These are phyloP conservation scores for Ips nitidus DNA, from an alignment of 1,140 invertebrate species.

Conservation along the genomic window DNA sequence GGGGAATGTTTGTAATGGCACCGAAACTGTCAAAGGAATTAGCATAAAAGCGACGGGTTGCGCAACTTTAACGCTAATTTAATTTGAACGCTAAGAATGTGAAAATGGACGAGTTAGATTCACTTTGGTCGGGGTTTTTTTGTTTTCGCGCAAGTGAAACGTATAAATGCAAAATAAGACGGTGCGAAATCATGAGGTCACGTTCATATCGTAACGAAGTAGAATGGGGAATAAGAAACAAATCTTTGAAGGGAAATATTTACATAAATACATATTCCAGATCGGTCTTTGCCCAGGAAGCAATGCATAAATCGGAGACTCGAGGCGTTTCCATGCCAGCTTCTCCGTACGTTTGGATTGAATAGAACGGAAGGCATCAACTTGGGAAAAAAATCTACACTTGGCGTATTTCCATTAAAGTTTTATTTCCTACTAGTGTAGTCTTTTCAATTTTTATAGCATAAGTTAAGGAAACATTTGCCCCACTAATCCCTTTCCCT, in stretches of 20 bases:
- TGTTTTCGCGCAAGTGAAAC: no score
- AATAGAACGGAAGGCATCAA: conserved; percentile 3
- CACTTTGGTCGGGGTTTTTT: background rate
- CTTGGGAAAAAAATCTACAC: no score
- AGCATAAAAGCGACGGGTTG: conserved; percentile 20
- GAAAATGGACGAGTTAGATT: conserved; percentile 16
- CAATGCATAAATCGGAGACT: conserved; percentile 28
- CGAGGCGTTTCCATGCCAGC: conserved; percentile 2
- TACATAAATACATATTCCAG: conserved; percentile 33
- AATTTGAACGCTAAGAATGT: conserved; percentile 28
- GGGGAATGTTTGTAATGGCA: conserved; percentile 13
- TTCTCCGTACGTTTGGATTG: conserved; percentile 8
- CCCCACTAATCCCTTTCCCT: background rate
- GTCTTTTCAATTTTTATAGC: no score
- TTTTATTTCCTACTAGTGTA: no score
- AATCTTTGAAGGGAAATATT: conserved; percentile 29
- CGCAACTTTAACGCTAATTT: conserved; percentile 24
- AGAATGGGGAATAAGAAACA: conserved; percentile 24
- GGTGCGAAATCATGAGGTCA: no score
- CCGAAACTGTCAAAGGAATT: conserved; percentile 26
- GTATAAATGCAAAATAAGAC: no score
- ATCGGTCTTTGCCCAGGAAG: conserved; percentile 26
- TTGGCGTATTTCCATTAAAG: no score
- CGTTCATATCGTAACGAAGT: conserved; percentile 8
- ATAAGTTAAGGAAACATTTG: no score